phyloP scores from a whole-genome alignment of 2,888 invertebrate genomes.

The Amiota communis region DNA sequence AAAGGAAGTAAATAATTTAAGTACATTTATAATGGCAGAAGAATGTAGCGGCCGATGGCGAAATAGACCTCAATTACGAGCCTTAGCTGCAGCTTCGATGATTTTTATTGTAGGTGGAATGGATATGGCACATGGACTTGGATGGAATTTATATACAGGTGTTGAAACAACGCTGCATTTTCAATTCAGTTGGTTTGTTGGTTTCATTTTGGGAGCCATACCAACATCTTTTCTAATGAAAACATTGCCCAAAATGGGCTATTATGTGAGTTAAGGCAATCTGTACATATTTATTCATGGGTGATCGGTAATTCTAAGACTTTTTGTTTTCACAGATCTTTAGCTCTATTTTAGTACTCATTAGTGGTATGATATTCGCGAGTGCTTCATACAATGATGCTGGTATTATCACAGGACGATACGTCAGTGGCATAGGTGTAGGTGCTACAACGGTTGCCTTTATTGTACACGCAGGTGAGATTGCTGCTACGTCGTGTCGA shows the following conservation, averaged over 20 bases:
- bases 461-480: constrained; percentile 62
- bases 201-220: constrained; percentile 45
- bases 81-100: background rate
- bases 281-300: too few species aligned
- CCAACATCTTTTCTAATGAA: constrained; percentile 38
- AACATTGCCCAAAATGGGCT: constrained; percentile 11
- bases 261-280: background rate
- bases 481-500: constrained; percentile 46
- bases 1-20: background rate
- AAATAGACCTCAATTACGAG: too few species aligned
- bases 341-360: constrained; percentile 51
- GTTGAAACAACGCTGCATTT: constrained; percentile 30
- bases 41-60: background rate
- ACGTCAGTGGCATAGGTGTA: constrained; percentile 61
- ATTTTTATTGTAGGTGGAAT: background rate
- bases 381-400: constrained; percentile 49
- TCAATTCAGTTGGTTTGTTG: constrained; percentile 49
- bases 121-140: background rate
- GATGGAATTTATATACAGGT: background rate
- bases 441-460: constrained; percentile 59
- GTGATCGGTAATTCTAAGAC: too few species aligned
- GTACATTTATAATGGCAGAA: background rate
- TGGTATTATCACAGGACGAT: constrained; percentile 59
- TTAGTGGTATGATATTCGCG: constrained; percentile 59
- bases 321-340: constrained; percentile 27